Evolutionary conservation across 2,888 invertebrate genomes (phyloP).

Genomic region (Orchestes rusci): DNA sequence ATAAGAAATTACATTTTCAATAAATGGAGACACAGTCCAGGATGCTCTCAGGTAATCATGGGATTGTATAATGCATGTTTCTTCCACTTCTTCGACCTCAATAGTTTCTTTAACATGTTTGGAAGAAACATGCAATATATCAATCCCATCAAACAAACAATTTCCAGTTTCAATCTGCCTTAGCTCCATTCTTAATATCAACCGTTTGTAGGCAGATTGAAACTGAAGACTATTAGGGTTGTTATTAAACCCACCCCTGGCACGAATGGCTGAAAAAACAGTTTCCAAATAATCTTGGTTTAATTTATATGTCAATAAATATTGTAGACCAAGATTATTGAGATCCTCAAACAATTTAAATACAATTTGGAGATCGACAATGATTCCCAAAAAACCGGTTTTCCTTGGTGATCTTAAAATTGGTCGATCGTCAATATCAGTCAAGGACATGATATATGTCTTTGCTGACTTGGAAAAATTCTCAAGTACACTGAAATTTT

Average conservation of each 20-base stretch:
- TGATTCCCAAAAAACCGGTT: slow-evolving; percentile 16
- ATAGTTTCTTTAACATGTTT: slow-evolving; percentile 1
- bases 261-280: slow-evolving; percentile 23
- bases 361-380: slow-evolving; percentile 8
- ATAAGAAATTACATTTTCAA: slow-evolving; percentile 1
- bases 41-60: slow-evolving; percentile 1
- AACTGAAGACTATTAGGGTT: slow-evolving; percentile 27
- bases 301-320: slow-evolving; percentile 16
- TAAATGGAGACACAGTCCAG: slow-evolving; percentile 1
- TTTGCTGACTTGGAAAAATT: not conserved
- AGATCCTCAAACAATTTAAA: slow-evolving; percentile 9
- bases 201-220: slow-evolving; percentile 18
- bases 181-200: not conserved
- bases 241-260: slow-evolving; percentile 24
- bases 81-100: not conserved
- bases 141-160: slow-evolving; percentile 7
- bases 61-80: slow-evolving; percentile 1
- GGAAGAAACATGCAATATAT: slow-evolving; percentile 7
- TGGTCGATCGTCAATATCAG: not conserved
- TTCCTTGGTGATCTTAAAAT: slow-evolving; percentile 11
- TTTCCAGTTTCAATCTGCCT: slow-evolving; percentile 1
- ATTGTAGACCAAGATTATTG: not conserved
- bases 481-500: not conserved
- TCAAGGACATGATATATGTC: not conserved
- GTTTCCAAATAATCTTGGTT: slow-evolving; percentile 26